phyloP scores from a whole-genome alignment of 2,797 vertebrate species.

The Borostomias antarcticus region DNA sequence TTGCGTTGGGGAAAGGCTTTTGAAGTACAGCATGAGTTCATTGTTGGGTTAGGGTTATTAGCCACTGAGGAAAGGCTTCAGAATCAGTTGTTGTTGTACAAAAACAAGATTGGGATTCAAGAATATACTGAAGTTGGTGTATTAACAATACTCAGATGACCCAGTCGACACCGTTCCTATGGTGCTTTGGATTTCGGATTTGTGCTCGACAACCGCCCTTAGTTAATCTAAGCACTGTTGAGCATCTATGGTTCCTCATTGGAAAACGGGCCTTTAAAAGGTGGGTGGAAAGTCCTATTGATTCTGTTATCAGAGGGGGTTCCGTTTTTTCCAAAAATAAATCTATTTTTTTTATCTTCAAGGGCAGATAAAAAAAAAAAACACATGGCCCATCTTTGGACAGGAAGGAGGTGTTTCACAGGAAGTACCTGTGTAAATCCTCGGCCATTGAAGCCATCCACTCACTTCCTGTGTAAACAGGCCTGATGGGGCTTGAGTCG shows the following conservation, averaged over 20 bases:
- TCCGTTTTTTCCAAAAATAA: constrained; percentile 11
- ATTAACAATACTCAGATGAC: too few relatives aligned
- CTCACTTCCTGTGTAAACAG: constrained; percentile 22
- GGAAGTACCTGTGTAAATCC: constrained; percentile 27
- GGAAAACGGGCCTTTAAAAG: too few relatives aligned
- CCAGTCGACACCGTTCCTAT: too few relatives aligned
- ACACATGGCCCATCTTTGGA: constrained; percentile 4
- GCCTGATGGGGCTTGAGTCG: background rate
- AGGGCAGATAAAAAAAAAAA: constrained; percentile 6
- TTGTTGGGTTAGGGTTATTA: too few relatives aligned
- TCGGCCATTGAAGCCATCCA: background rate
- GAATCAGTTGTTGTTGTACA: too few relatives aligned
- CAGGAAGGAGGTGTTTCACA: constrained; percentile 25
- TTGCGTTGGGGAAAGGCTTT: background rate
- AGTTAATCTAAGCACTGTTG: too few relatives aligned
- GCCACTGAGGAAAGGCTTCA: too few relatives aligned
- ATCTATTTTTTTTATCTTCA: constrained; percentile 8
- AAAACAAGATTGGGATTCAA: background rate
- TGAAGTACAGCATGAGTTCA: background rate
- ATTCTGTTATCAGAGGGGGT: background rate
- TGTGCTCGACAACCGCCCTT: too few relatives aligned
- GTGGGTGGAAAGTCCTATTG: constrained; percentile 18
- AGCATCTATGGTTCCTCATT: too few relatives aligned
- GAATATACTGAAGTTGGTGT: background rate
- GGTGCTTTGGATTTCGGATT: too few relatives aligned